These are phyloP conservation scores for Pogonophryne albipinna DNA, from an alignment of 2,797 vertebrate genomes.

Conservation along the genomic window DNA sequence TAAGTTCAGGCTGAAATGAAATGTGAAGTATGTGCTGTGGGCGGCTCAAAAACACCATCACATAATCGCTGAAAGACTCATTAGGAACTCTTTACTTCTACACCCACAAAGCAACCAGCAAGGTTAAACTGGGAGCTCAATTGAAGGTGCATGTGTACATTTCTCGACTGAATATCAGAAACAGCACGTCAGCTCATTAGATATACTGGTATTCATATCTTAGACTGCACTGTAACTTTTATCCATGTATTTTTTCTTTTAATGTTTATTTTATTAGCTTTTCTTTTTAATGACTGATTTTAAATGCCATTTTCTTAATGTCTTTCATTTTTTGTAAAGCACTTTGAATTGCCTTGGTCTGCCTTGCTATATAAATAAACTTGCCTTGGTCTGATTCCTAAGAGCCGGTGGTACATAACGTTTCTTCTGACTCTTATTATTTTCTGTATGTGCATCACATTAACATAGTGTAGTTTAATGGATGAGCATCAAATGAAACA, in stretches of 20 bases:
- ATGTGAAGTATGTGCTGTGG: not conserved
- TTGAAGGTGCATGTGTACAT: too few species aligned
- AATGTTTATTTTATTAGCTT: too few species aligned
- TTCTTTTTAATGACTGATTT: too few species aligned
- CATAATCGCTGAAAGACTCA: not conserved
- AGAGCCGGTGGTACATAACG: conserved; percentile 5
- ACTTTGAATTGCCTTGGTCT: too few species aligned
- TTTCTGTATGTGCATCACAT: conserved; percentile 12
- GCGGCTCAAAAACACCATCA: not conserved
- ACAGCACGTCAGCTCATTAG: conserved; percentile 26
- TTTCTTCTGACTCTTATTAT: not conserved
- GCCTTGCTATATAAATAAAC: too few species aligned
- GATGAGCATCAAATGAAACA: not conserved
- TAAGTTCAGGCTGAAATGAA: conserved; percentile 8
- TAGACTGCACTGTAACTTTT: too few species aligned
- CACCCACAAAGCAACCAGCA: conserved; percentile 10
- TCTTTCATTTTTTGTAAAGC: too few species aligned
- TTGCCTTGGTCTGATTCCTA: conserved; percentile 2
- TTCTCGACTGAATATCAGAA: too few species aligned
- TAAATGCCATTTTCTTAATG: too few species aligned
- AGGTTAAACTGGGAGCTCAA: not conserved
- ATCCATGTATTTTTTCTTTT: too few species aligned
- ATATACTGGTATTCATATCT: too few species aligned
- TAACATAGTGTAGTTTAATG: conserved; percentile 1
- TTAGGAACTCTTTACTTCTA: not conserved